phyloP scores from a whole-genome alignment of 2,113 vertebrate species.

The Vanacampus margaritifer region DNA sequence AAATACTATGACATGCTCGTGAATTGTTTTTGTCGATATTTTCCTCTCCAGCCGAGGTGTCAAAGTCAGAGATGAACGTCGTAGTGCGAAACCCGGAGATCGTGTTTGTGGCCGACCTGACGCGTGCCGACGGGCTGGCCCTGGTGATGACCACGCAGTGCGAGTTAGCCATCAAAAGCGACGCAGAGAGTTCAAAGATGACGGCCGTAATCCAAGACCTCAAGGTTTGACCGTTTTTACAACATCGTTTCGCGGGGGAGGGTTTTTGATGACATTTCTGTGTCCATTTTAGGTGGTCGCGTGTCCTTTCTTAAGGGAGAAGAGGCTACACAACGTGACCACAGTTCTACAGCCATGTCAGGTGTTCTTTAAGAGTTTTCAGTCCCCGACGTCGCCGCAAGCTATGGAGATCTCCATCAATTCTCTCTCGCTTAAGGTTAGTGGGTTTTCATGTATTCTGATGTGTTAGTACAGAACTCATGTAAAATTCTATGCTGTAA shows the following conservation, averaged over 20 bases:
- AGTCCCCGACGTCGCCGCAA: constrained; percentile 74
- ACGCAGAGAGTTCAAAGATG: constrained; percentile 72
- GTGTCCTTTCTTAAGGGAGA: constrained; percentile 85
- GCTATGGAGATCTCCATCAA: constrained; percentile 82
- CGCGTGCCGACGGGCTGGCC: constrained; percentile 85
- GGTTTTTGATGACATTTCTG: background rate
- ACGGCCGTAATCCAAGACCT: constrained; percentile 85
- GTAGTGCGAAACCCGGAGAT: constrained; percentile 91
- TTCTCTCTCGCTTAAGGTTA: constrained; percentile 84
- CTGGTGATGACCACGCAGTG: constrained; percentile 90
- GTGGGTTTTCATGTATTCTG: background rate
- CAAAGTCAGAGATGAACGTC: constrained; percentile 83
- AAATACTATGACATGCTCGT: background rate
- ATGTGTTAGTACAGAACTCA: background rate
- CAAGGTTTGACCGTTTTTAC: constrained; percentile 59
- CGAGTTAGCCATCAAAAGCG: constrained; percentile 79
- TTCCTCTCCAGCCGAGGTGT: constrained; percentile 54
- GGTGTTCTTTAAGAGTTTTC: constrained; percentile 81
- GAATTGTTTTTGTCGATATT: background rate
- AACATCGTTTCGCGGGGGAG: background rate
- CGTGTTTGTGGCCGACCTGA: constrained; percentile 95
- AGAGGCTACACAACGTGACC: constrained; percentile 80
- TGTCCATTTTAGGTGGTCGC: constrained; percentile 73
- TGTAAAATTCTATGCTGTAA: no score
- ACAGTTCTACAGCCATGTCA: constrained; percentile 92